Evolutionary conservation across 2,113 vertebrate species (phyloP).

Genomic region (Etia nguti): DNA sequence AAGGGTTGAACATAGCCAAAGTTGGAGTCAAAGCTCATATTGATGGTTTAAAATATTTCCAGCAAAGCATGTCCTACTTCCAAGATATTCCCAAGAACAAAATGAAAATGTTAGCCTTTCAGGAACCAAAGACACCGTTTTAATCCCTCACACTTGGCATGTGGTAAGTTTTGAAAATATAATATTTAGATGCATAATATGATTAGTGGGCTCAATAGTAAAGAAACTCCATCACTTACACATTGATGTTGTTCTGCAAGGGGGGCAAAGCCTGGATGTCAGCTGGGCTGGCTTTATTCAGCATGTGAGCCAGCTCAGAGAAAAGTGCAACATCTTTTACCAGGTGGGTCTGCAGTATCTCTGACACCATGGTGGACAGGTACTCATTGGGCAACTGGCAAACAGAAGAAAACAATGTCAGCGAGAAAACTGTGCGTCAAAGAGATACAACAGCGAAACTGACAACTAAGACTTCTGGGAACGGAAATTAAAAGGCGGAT

Average conservation of each 20-base stretch:
- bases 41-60: neutral
- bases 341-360: conserved; percentile 67
- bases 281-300: conserved; percentile 47
- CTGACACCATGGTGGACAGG: conserved; percentile 65
- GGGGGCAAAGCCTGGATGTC: conserved; percentile 68
- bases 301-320: conserved; percentile 59
- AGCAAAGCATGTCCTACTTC: neutral
- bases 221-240: conserved; percentile 53
- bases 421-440: neutral
- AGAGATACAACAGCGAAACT: neutral
- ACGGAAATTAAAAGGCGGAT: neutral
- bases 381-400: conserved; percentile 63
- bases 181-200: neutral
- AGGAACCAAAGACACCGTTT: neutral
- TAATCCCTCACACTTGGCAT: neutral
- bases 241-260: conserved; percentile 49
- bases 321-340: conserved; percentile 57
- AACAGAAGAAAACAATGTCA: neutral
- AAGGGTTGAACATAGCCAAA: neutral
- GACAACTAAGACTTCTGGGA: neutral
- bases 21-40: neutral
- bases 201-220: neutral
- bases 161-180: neutral
- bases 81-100: neutral
- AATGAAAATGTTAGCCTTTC: neutral